Conservation (phyloP, 2,888 invertebrate species). For the Blomia tropicalis region DNA sequence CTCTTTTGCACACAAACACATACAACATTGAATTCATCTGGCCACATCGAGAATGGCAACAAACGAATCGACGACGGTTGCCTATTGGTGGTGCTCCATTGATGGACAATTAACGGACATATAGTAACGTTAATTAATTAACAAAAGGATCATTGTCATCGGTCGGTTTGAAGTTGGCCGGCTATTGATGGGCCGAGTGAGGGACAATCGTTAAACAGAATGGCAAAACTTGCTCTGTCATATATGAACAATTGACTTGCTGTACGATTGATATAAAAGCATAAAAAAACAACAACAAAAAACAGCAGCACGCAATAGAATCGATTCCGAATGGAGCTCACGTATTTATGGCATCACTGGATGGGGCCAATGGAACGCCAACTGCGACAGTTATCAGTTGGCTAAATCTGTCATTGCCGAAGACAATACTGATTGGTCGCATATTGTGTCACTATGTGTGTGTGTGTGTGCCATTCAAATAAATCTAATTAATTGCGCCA, state of each 20-base stretch:
- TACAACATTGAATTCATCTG: no score
- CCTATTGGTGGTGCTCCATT: no score
- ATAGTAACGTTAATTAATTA: slow-evolving; percentile 3
- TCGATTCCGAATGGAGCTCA: slow-evolving; percentile 4
- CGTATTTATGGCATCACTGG: background rate
- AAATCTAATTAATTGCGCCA: slow-evolving; percentile 13
- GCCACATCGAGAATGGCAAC: background rate
- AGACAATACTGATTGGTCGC: slow-evolving; percentile 10
- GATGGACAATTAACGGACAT: background rate
- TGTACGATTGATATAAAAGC: background rate
- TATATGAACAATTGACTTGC: background rate
- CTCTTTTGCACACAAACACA: no score
- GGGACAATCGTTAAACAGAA: background rate
- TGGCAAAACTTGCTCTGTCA: background rate
- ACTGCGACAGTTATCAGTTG: slow-evolving; percentile 14
- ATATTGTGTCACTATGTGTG: background rate
- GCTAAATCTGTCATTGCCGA: slow-evolving; percentile 7
- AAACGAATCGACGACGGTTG: background rate
- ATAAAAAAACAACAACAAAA: background rate
- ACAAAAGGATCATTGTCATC: slow-evolving; percentile 10
- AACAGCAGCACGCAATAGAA: background rate
- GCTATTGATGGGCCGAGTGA: background rate
- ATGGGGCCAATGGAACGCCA: background rate
- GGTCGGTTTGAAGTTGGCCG: background rate
- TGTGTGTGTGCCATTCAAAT: slow-evolving; percentile 8